phyloP scores from a whole-genome alignment of 23 tunicate genomes.

The Phallusia fumigata region DNA sequence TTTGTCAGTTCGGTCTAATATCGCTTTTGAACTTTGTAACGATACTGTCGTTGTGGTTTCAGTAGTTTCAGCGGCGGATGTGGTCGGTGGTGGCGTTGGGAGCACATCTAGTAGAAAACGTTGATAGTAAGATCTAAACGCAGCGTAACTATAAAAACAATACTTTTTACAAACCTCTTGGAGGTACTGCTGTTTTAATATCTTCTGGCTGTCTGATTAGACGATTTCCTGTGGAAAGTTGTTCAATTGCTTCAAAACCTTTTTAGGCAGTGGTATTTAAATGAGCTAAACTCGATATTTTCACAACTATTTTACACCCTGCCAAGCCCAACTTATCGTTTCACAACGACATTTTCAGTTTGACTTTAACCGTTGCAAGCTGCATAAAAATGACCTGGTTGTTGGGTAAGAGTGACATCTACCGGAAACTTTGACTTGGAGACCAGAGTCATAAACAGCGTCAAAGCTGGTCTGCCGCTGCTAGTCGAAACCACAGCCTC shows the following conservation, averaged over 20 bases:
- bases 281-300: too few relatives aligned
- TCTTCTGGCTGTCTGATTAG: neutral
- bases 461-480: neutral
- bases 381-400: neutral
- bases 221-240: neutral
- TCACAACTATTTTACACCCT: too few relatives aligned
- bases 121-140: neutral
- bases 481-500: neutral
- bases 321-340: too few relatives aligned
- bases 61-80: neutral
- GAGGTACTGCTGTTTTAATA: neutral
- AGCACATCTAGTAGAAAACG: neutral
- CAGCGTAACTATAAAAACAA: neutral
- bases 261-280: too few relatives aligned
- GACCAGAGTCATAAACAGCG: neutral
- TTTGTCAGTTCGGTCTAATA: too few relatives aligned
- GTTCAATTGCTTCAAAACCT: neutral
- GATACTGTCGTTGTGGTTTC: neutral
- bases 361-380: too few relatives aligned
- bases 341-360: too few relatives aligned
- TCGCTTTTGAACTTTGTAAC: too few relatives aligned
- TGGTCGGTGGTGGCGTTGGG: neutral
- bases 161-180: neutral
- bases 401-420: conserved; percentile 17
- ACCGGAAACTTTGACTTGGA: neutral